phyloP scores from a whole-genome alignment of 2,113 vertebrate genomes.

The Trogon surrucura region DNA sequence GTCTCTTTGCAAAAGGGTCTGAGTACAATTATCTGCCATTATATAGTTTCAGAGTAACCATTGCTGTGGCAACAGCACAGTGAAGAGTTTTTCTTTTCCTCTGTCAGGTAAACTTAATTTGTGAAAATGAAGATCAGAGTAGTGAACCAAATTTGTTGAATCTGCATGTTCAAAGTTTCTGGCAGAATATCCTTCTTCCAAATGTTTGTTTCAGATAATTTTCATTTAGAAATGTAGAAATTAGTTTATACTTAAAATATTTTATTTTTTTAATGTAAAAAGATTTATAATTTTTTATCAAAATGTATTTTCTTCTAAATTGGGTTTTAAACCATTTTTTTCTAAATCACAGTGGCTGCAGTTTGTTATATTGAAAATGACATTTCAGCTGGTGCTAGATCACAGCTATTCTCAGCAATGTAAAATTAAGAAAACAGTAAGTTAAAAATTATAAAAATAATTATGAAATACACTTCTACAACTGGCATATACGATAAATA shows the following conservation, averaged over 20 bases:
- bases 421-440: neutral
- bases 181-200: neutral
- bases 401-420: neutral
- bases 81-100: too few species aligned
- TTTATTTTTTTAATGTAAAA: neutral
- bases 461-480: neutral
- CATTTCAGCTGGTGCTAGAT: neutral
- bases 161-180: neutral
- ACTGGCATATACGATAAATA: too few species aligned
- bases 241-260: neutral
- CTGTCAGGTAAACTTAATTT: neutral
- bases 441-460: neutral
- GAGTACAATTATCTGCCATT: neutral
- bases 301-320: neutral
- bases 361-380: neutral
- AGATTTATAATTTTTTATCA: neutral
- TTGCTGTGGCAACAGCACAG: neutral
- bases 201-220: neutral
- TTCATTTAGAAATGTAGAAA: neutral
- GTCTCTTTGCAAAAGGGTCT: neutral
- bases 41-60: neutral
- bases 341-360: neutral
- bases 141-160: neutral
- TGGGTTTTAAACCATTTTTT: neutral
- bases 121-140: neutral